A percentile compares a stretch with the other conserved stretches of the same genome.
phyloP scores from a whole-genome alignment of 1,140 invertebrate species.

The Ceratina australensis region DNA sequence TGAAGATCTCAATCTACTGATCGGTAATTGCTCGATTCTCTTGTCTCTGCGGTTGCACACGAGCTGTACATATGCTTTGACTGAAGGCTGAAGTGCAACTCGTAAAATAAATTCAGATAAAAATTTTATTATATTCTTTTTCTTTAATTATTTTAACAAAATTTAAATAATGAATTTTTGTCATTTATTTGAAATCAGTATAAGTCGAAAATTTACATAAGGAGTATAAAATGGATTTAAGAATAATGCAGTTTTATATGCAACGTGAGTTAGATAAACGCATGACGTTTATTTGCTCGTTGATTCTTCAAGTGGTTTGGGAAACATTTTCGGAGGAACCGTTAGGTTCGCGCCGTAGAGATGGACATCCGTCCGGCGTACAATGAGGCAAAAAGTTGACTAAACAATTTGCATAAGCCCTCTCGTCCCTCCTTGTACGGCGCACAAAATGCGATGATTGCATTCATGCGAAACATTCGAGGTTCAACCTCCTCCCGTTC shows the following conservation, averaged over 20 bases:
- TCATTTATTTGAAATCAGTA: too few species aligned
- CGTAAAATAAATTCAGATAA: too few species aligned
- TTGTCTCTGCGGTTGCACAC: background rate
- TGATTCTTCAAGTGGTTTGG: too few species aligned
- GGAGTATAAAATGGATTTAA: background rate
- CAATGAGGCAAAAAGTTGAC: conserved; percentile 16
- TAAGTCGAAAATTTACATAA: too few species aligned
- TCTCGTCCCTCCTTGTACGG: conserved; percentile 2
- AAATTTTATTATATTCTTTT: too few species aligned
- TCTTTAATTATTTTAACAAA: background rate
- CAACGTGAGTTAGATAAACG: background rate
- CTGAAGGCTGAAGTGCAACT: too few species aligned
- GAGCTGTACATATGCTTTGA: background rate
- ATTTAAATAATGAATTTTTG: too few species aligned
- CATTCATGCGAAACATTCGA: background rate
- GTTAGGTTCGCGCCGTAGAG: conserved; percentile 13
- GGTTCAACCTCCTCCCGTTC: conserved; percentile 8
- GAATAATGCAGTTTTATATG: background rate
- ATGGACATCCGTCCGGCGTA: conserved; percentile 47
- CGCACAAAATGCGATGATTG: conserved; percentile 3
- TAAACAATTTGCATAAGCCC: conserved; percentile 34
- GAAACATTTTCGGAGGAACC: conserved; percentile 26
- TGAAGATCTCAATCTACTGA: background rate
- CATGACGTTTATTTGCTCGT: background rate
- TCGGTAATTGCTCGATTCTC: background rate